Conservation (phyloP, 1,140 invertebrate genomes). For the Drosophila littoralis region DNA sequence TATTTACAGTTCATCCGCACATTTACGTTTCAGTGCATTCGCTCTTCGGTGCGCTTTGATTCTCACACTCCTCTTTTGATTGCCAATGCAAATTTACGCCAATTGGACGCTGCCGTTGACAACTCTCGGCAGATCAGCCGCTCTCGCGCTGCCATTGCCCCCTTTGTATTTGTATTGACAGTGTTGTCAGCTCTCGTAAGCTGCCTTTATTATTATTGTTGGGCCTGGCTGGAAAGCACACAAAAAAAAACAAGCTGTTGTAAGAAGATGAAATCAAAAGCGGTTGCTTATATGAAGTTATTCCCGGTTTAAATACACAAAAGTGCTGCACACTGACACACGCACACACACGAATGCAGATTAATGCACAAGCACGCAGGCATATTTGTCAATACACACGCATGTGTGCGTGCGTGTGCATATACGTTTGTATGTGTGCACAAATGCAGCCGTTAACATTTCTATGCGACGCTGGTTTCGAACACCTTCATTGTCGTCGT, state of each 20-base stretch:
- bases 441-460: conserved; percentile 64
- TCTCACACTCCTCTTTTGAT: conserved; percentile 48
- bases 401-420: conserved; percentile 19
- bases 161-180: conserved; percentile 65
- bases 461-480: conserved; percentile 63
- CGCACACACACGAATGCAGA: conserved; percentile 38
- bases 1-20: neutral
- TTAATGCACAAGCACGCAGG: conserved; percentile 49
- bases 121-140: conserved; percentile 37
- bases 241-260: conserved; percentile 37
- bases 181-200: conserved; percentile 75
- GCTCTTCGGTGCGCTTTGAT: conserved; percentile 29
- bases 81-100: conserved; percentile 72
- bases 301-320: conserved; percentile 61
- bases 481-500: conserved; percentile 64
- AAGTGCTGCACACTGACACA: conserved; percentile 30
- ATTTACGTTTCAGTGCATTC: neutral
- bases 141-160: conserved; percentile 2
- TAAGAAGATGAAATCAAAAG: conserved; percentile 75
- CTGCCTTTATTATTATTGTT: conserved; percentile 69
- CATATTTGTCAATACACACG: conserved; percentile 41
- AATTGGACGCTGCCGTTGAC: conserved; percentile 72
- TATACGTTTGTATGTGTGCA: neutral
- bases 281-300: conserved; percentile 67
- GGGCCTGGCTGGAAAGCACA: conserved; percentile 35